A percentile compares a stretch with the other conserved stretches of the same genome.
Evolutionary conservation across 1,140 invertebrate genomes (phyloP).

Genomic region (Belonocnema kinseyi): DNA sequence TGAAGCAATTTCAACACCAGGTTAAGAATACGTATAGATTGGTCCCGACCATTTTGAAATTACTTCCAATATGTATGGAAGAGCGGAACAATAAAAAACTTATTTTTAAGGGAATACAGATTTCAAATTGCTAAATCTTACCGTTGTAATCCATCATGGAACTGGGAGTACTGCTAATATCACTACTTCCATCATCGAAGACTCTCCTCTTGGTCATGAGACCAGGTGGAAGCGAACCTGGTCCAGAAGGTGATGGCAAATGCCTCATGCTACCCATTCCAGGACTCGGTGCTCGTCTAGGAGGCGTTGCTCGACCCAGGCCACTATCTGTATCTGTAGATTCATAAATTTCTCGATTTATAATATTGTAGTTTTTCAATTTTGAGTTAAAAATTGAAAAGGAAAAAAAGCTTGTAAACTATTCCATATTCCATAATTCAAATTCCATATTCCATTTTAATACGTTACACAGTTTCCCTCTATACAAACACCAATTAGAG

Average conservation of each 20-base stretch:
- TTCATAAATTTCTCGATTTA: conserved; percentile 17
- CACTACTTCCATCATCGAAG: conserved; percentile 90
- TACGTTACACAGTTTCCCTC: background rate
- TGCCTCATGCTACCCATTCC: conserved; percentile 81
- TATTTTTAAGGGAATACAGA: background rate
- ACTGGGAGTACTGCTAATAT: conserved; percentile 87
- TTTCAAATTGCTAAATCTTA: conserved; percentile 58
- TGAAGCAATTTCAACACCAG: too few relatives aligned
- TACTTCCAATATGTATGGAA: too few relatives aligned
- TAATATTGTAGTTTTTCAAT: background rate
- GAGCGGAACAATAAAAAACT: background rate
- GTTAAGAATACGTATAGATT: too few relatives aligned
- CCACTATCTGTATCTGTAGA: conserved; percentile 86
- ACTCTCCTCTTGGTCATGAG: conserved; percentile 86
- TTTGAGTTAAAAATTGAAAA: conserved; percentile 20
- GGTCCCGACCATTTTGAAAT: too few relatives aligned
- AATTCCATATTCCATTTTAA: background rate
- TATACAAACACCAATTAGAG: background rate
- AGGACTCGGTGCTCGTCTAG: conserved; percentile 86
- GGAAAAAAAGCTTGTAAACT: conserved; percentile 27
- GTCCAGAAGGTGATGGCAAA: conserved; percentile 85
- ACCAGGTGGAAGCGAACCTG: conserved; percentile 87
- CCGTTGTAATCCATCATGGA: conserved; percentile 92
- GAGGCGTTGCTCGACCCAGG: conserved; percentile 86
- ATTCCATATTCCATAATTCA: conserved; percentile 5